Evolutionary conservation across 2,888 invertebrate genomes (phyloP).

Genomic region (Leptopilina drosophilae): DNA sequence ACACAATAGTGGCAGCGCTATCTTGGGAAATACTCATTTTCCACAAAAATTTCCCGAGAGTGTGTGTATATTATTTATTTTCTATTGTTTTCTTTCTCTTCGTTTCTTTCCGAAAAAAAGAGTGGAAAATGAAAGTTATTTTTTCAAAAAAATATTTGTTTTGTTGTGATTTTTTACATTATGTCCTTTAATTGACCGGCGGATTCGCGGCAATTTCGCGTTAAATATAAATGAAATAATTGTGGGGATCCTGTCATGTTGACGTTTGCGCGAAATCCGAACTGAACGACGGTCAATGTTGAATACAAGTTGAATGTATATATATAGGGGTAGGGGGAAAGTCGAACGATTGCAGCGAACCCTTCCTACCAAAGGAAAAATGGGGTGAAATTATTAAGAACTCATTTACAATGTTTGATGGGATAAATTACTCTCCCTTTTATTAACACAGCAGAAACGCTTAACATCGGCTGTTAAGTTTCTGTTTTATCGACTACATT

Average conservation of each 20-base stretch:
- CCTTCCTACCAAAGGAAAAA: slow-evolving; percentile 39
- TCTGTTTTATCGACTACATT: slow-evolving; percentile 13
- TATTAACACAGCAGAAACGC: background rate
- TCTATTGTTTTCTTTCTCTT: too few species aligned
- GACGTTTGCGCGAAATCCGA: slow-evolving; percentile 62
- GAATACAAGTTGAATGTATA: slow-evolving; percentile 70
- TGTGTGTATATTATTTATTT: background rate
- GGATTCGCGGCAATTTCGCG: slow-evolving; percentile 46
- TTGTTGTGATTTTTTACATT: slow-evolving; percentile 49
- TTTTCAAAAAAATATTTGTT: too few species aligned
- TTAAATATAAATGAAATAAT: slow-evolving; percentile 51
- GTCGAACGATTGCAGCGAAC: slow-evolving; percentile 35
- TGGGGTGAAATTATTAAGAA: slow-evolving; percentile 22
- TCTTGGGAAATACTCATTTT: slow-evolving; percentile 75
- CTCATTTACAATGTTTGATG: slow-evolving; percentile 8
- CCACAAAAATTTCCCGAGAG: slow-evolving; percentile 11
- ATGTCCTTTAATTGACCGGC: slow-evolving; percentile 36
- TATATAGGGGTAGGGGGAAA: slow-evolving; percentile 59
- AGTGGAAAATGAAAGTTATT: background rate
- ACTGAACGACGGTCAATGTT: slow-evolving; percentile 72
- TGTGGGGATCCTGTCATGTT: slow-evolving; percentile 60
- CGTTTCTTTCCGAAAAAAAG: background rate
- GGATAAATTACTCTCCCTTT: background rate
- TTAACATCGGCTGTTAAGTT: slow-evolving; percentile 10
- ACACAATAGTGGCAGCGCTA: slow-evolving; percentile 81